Evolutionary conservation across 2,888 invertebrate genomes (phyloP).

Genomic region (Teinopalpus imperialis): DNA sequence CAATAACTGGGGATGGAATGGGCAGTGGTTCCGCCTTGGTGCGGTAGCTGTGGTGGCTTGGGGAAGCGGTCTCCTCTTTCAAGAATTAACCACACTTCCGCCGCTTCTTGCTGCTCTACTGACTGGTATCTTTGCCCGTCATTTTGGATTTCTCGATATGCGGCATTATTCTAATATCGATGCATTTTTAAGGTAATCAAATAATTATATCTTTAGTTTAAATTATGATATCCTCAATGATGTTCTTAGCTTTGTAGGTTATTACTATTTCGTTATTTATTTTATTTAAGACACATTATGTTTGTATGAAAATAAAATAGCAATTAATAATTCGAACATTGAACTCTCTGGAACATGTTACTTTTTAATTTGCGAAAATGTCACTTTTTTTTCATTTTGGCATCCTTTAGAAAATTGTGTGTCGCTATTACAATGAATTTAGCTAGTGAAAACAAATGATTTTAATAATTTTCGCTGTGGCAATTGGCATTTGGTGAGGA

Average conservation of each 20-base stretch:
- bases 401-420: no score
- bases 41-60: slow-evolving; percentile 55
- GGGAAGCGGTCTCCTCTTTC: slow-evolving; percentile 53
- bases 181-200: slow-evolving; percentile 56
- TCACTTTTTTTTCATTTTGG: no score
- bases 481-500: no score
- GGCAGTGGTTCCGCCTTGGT: slow-evolving; percentile 55
- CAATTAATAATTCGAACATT: no score
- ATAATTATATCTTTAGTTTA: not conserved
- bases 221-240: not conserved
- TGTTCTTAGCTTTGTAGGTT: not conserved
- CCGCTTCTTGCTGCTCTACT: slow-evolving; percentile 60
- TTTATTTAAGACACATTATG: no score
- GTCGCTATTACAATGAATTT: no score
- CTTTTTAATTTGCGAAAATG: no score
- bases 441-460: no score
- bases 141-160: slow-evolving; percentile 64
- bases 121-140: slow-evolving; percentile 61
- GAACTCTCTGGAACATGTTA: no score
- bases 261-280: no score
- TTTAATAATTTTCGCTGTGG: no score
- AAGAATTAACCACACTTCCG: slow-evolving; percentile 55
- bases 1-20: slow-evolving; percentile 58
- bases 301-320: no score
- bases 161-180: slow-evolving; percentile 57